Evolutionary conservation across 2,888 invertebrate species (phyloP), one percentile per base, ranked within the genome.

Genomic region (Laspeyria flexula): DNA sequence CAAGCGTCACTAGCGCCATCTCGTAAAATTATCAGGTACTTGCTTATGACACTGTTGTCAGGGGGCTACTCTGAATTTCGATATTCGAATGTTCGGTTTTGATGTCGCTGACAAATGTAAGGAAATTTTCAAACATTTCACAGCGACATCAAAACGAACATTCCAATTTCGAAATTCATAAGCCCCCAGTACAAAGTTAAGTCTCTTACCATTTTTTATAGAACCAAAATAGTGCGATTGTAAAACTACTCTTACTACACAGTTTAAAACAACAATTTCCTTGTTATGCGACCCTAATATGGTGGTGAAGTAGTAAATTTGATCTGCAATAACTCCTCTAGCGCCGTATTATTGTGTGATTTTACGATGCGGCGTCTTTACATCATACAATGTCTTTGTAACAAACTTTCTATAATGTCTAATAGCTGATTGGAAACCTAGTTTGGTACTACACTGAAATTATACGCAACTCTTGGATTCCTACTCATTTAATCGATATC

Each of bases 271-370:
- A 34, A 33, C 18, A 18, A 34, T 31, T 31, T 31, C 13, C 31
- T 12, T 31, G 31, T 31, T 31, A 13, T 7, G 25, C 7, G 1
- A 13, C 15, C 31, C 31, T 13, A 31, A 13, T 1, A 31, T 13
- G 31, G 31, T 13, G 4, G 13, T n/a, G 10, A 13, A 34, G 18
- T 34, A 34, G 18, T 34, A 34, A 34, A 34, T 18, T 34, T 18
- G 18, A 34, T 16, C 18, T 18, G 51, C 58, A 50, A 58, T 61
- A 60, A 63, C 57, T 63, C 54, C 43, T 40, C 43, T 57, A 65
- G 61, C 63, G 65, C 65, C 65, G 45, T 41, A 48, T 57, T 61
- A 61, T 51, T 54, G 50, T 57, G 57, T 41, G 23, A 3, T 65
- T 54, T 51, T 50, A 43, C 65, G 4, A 5, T 21, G 61, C 57